These are phyloP conservation scores for Oryzias melastigma DNA, from an alignment of 2,113 vertebrate genomes.

Conservation along the genomic window DNA sequence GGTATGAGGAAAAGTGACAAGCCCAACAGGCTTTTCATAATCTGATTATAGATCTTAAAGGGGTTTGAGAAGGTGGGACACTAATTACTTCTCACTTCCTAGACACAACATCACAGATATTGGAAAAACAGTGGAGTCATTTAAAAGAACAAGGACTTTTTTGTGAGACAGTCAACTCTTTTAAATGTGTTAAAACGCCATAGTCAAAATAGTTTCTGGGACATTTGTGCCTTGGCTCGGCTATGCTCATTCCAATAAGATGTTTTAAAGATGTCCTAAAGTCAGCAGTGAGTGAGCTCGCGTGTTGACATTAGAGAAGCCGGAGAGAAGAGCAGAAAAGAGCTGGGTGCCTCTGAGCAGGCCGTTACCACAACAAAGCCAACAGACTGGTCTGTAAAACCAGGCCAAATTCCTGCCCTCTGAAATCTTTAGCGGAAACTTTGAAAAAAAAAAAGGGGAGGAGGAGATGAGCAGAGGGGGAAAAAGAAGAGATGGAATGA, in stretches of 20 bases:
- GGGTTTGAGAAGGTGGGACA: slow-evolving; percentile 21
- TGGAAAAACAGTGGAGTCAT: slow-evolving; percentile 8
- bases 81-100: slow-evolving; percentile 27
- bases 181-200: slow-evolving; percentile 8
- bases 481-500: slow-evolving; percentile 29
- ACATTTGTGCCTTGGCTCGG: slow-evolving; percentile 25
- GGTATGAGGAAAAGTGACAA: slow-evolving; percentile 56
- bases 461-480: slow-evolving; percentile 41
- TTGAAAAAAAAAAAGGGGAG: slow-evolving; percentile 59
- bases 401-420: slow-evolving; percentile 72
- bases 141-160: slow-evolving; percentile 1
- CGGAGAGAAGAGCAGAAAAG: slow-evolving; percentile 50
- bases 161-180: not conserved
- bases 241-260: slow-evolving; percentile 39
- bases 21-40: slow-evolving; percentile 45
- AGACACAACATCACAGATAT: slow-evolving; percentile 3
- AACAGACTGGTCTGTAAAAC: slow-evolving; percentile 66
- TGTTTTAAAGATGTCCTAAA: slow-evolving; percentile 46
- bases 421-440: slow-evolving; percentile 66
- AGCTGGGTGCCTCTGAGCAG: slow-evolving; percentile 68
- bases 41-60: slow-evolving; percentile 49
- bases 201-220: slow-evolving; percentile 14
- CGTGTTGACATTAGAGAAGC: slow-evolving; percentile 63
- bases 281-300: slow-evolving; percentile 43
- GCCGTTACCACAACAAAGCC: slow-evolving; percentile 75